A percentile compares a stretch with the other conserved stretches of the same genome.
Conservation (phyloP, 2,888 invertebrate genomes). For the Ommatoiulus sabulosus region DNA sequence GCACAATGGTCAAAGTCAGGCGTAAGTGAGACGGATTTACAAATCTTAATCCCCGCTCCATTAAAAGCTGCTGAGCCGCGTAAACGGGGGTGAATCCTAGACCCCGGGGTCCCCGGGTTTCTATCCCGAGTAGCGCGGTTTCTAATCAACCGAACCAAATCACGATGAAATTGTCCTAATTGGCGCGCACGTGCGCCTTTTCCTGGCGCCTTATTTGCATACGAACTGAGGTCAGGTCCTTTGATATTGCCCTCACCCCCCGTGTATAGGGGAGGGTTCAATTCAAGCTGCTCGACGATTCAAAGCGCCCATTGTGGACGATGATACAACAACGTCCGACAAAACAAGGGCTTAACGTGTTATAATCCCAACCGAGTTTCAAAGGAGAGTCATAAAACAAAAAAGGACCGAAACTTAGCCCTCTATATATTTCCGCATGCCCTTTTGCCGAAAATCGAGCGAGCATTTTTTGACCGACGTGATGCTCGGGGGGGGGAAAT, state of each 20-base stretch:
- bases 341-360: conserved; percentile 7
- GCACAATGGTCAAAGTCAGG: conserved; percentile 18
- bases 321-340: background rate
- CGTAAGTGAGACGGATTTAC: conserved; percentile 9
- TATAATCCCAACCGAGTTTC: background rate
- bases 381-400: background rate
- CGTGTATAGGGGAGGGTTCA: background rate
- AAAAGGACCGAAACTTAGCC: background rate
- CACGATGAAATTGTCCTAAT: conserved; percentile 34
- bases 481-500: too few species aligned
- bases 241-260: background rate
- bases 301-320: background rate
- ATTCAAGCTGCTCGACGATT: background rate
- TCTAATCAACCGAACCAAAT: conserved; percentile 27
- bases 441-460: background rate
- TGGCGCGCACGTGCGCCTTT: conserved; percentile 22
- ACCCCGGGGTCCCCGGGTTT: background rate
- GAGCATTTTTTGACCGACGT: too few species aligned
- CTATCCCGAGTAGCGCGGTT: background rate
- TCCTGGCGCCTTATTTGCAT: conserved; percentile 8
- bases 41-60: conserved; percentile 14
- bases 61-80: conserved; percentile 10
- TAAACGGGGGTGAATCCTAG: background rate
- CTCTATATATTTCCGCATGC: background rate
- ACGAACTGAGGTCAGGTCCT: background rate